Base-by-base conservation (phyloP, 2,888 invertebrate species). In the Thereva unica region DNA sequence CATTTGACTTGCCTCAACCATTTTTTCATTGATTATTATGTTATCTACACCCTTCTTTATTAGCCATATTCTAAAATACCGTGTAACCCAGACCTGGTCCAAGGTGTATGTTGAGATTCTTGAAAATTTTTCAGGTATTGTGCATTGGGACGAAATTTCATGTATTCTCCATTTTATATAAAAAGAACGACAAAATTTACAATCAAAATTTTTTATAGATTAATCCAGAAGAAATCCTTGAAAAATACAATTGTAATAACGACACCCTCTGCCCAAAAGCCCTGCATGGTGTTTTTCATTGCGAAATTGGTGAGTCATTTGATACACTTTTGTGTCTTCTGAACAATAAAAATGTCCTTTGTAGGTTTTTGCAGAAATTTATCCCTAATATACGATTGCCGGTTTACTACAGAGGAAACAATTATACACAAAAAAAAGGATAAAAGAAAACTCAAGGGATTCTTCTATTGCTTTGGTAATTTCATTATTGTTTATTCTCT, bases 241-340 rank as follows among this genome's bases (percentile, higher is more conserved):
- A 85, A 72, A 84, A 83, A 68, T 86, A 84, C 78, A 89, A 89
- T 75, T 90, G 90, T 77, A 90, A 90, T 80, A 88, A 89, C 74
- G 89, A 89, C 41, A 86, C 86, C 54, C 85, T 86, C 72, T 90
- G 90, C 78, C 85, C 84, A 23, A 23, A 23, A 54, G 82, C 84
- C 4, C 80, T 90, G 40, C 85, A 85, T 23, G 90, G 90, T 0
- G 83, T 89, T n/a, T 90, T 88, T 78, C 87, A 88, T 79, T 91
- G 90, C 76, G 85, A 86, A 42, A 83, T 86, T 69, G 80, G 80
- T 75, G 73, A 73, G 73, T 59, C 40, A 1, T 42, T 42, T 42
- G 3, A 9, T 42, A 8, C 42, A 42, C 7, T 42, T 42, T n/a
- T 42, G 3, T 42, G 23, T 23, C 23, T 23, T 23, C 23, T 23